phyloP scores from a whole-genome alignment of 2,113 vertebrate genomes.

The Xerus inauris region DNA sequence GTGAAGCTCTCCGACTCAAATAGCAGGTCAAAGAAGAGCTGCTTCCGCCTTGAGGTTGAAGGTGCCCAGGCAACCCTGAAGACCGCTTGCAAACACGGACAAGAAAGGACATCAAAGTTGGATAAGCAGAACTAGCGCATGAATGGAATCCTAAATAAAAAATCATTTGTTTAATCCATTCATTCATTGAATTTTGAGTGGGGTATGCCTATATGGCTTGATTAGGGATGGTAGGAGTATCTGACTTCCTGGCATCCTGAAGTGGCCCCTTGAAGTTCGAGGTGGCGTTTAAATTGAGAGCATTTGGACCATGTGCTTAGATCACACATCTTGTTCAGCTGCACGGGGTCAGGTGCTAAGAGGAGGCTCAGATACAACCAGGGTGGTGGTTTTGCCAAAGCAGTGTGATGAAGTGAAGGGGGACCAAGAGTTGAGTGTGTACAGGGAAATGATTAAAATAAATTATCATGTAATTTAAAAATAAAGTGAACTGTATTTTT shows the following conservation, averaged over 20 bases:
- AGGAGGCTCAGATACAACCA: neutral
- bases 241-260: neutral
- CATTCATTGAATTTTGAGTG: neutral
- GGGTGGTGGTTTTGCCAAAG: neutral
- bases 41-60: neutral
- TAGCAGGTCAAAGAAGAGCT: neutral
- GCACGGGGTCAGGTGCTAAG: fast-evolving
- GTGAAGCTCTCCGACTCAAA: constrained; percentile 4
- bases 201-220: neutral
- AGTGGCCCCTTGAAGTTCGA: neutral
- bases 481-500: neutral
- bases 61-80: neutral
- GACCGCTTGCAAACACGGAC: neutral
- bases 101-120: fast-evolving
- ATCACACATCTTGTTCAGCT: neutral
- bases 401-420: neutral
- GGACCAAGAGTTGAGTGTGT: neutral
- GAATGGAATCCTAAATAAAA: neutral
- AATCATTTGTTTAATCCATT: neutral
- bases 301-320: neutral
- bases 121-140: neutral
- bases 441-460: neutral
- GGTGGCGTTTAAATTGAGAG: neutral
- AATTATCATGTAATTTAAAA: neutral
- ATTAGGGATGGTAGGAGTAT: neutral